Evolutionary conservation across 2,888 invertebrate genomes (phyloP), one percentile per base, ranked within the genome.

Genomic region (Dione juno): DNA sequence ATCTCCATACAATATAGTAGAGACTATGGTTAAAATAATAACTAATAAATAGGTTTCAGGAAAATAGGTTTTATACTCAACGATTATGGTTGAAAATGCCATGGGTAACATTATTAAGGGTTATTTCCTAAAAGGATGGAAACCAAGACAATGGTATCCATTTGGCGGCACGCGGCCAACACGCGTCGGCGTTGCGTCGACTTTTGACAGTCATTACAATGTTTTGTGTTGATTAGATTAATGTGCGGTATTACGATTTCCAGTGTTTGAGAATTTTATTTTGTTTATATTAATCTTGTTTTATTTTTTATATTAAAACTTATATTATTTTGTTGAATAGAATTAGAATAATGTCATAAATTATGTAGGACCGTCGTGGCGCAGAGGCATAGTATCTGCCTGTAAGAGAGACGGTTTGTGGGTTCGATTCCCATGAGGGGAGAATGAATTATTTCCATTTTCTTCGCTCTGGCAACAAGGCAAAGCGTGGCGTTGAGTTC

Each of bases 181-280:
- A 88, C 91, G 89, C 86, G 88, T 78, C 82, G 76, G 74, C 72
- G 82, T 84, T 84, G 87, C 82, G 84, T 80, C 78, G 78, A 77
- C 80, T 78, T 79, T 80, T 81, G 82, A 79, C 83, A 81, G 80
- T 79, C 83, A 82, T 82, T 82, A 82, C 73, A 73, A 84, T 89
- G 87, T 88, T 82, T 84, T 83, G 83, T 84, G 82, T 81, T 82
- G 78, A 84, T 84, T 82, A 82, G 82, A 84, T 84, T 84, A 82
- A 83, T 81, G 82, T 81, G 83, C 76, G 80, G 80, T 79, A 75
- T 79, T 76, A 67, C 73, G 67, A 75, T 77, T 76, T 76, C 70
- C 74, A 76, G 59, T 69, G 70, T 53, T 50, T 50, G 45, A 45
- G 43, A 45, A 61, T 45, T 45, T 57, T 45, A 28, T 45, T 45